Conservation (phyloP, 2,888 invertebrate species). For the Nomada lathburiana region DNA sequence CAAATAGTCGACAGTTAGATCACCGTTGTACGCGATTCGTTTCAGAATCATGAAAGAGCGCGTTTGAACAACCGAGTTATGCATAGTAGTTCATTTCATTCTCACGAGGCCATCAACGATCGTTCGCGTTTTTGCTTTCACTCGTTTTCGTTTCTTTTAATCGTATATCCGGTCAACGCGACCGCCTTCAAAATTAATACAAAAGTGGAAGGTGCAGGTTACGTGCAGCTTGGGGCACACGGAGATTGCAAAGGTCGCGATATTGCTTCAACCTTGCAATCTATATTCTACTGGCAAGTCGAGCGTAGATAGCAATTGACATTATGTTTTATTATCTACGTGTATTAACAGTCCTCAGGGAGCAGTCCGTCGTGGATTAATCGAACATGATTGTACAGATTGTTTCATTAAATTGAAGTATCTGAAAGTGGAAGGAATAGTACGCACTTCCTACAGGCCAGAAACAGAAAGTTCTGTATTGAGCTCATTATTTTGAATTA, state of each 20-base stretch:
- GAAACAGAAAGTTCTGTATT: background rate
- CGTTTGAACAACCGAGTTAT: background rate
- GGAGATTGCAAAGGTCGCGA: slow-evolving; percentile 64
- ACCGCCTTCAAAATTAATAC: slow-evolving; percentile 44
- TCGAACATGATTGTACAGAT: background rate
- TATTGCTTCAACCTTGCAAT: slow-evolving; percentile 62
- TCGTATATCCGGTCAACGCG: slow-evolving; percentile 8
- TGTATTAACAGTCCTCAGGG: slow-evolving; percentile 34
- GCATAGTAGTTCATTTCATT: background rate
- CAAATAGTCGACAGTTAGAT: background rate
- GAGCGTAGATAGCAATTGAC: slow-evolving; percentile 47
- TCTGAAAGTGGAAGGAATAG: background rate
- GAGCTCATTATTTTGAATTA: background rate
- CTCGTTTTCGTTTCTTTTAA: background rate
- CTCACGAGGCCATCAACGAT: background rate
- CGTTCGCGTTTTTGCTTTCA: background rate
- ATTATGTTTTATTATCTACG: slow-evolving; percentile 55
- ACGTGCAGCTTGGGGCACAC: slow-evolving; percentile 21
- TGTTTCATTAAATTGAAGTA: slow-evolving; percentile 8
- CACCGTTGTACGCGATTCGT: background rate
- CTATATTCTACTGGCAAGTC: slow-evolving; percentile 39
- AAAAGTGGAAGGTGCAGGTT: slow-evolving; percentile 50
- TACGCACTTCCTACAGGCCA: too few relatives aligned
- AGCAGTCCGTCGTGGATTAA: slow-evolving; percentile 6
- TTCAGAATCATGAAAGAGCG: background rate